Evolutionary conservation across 2,797 vertebrate species (phyloP), one percentile per base, ranked within the genome.

Genomic region (Malurus splendens): DNA sequence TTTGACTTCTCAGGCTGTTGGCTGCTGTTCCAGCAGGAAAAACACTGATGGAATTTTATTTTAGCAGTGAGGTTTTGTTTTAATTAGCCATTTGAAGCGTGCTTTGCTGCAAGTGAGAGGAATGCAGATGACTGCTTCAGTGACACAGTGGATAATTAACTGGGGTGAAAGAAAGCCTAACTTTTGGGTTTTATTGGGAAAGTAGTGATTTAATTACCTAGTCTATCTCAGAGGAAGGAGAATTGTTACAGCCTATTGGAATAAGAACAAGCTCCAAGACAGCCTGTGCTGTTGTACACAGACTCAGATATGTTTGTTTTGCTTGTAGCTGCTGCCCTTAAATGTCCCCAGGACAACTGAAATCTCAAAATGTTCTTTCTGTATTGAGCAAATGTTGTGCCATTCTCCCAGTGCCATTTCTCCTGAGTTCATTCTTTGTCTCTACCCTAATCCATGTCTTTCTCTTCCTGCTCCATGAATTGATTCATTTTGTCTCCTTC

Each of bases 91-190:
- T 87, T 94, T 16, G 32, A 82, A 82, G 80, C 1, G 0, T 60
- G 59, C 71, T 82, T 50, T 72, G 80, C 79, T 89, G 81, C 90
- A 72, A 89, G 83, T 47, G 83, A 94, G 82, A 82, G 89, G 74
- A 86, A 89, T 74, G 82, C 75, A 85, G 85, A 88, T 93, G 80
- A 72, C 55, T 73, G 52, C 79, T 71, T 50, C 70, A 82, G 87
- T 89, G 85, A 93, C 92, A 86, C 19, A 47, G 51, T 18, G 85
- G 86, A 72, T 94, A 94, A 94, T 94, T 93, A 95, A 90, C 70
- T 56, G 56, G 67, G 55, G 61, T 75, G 87, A 86, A 78, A 79
- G 65, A 55, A 89, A 88, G 50, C 90, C 59, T 82, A 67, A 84
- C 73, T 86, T 79, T 85, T 70, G 62, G 65, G 48, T 27, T 76